A percentile compares a stretch with the other conserved stretches of the same genome.
These are phyloP conservation scores for Pristionchus exspectatus DNA, from an alignment of 2,888 invertebrate species.

Conservation along the genomic window DNA sequence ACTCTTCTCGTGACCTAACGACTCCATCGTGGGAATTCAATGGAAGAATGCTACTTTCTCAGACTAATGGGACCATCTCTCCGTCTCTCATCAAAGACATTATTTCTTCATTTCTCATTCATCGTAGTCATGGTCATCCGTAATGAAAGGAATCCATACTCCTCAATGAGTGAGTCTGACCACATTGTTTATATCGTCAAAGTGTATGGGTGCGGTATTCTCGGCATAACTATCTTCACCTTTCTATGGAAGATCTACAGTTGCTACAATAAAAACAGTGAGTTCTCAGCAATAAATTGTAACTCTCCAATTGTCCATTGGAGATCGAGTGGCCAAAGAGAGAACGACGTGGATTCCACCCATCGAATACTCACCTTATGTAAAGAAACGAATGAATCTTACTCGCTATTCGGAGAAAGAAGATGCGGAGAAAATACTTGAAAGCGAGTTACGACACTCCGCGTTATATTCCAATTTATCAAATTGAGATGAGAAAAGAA, in stretches of 20 bases:
- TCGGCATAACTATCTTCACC: not conserved
- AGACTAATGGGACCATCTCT: not conserved
- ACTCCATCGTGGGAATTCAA: not conserved
- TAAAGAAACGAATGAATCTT: not conserved
- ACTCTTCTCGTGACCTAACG: not conserved
- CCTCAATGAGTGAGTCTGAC: not conserved
- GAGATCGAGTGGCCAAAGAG: not conserved
- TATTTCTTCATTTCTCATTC: not conserved
- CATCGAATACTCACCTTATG: not conserved
- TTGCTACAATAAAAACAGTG: not conserved
- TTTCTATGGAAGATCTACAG: not conserved
- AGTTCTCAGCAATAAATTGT: not conserved
- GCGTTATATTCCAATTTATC: not conserved
- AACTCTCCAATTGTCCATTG: not conserved
- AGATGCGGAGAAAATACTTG: not conserved
- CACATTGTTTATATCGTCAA: not conserved
- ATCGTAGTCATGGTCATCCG: not conserved
- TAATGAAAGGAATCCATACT: not conserved
- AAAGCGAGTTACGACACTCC: not conserved
- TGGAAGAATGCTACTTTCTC: not conserved
- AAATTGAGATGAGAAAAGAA: not conserved
- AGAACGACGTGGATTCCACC: not conserved
- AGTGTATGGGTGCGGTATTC: not conserved
- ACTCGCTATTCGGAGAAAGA: not conserved
- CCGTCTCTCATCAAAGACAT: not conserved